These are phyloP conservation scores for Trissolcus basalis DNA, from an alignment of 1,140 invertebrate species.

Conservation along the genomic window DNA sequence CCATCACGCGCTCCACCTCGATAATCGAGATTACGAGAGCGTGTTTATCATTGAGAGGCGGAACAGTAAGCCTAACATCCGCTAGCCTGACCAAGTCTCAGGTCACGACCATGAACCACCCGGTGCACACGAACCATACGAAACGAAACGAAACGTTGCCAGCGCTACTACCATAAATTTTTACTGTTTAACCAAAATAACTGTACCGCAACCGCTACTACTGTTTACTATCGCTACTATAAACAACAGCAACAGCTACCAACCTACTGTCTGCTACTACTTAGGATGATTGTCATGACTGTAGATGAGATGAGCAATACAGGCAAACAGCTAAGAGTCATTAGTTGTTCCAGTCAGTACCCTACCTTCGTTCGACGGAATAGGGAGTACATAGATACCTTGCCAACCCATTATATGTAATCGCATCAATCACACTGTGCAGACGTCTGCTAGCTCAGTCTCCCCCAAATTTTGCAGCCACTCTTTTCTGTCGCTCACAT, in stretches of 20 bases:
- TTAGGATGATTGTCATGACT: conserved; percentile 77
- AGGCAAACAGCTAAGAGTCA: conserved; percentile 75
- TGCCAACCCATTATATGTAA: conserved; percentile 40
- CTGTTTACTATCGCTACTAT: conserved; percentile 66
- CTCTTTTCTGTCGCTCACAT: too few species aligned
- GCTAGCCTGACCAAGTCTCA: conserved; percentile 72
- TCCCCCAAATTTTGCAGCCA: too few species aligned
- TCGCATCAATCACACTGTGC: conserved; percentile 22
- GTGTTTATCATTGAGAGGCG: conserved; percentile 86
- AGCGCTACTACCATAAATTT: conserved; percentile 59
- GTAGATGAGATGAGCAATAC: conserved; percentile 75
- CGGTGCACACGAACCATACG: conserved; percentile 56
- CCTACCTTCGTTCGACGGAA: conserved; percentile 72
- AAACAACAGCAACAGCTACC: conserved; percentile 66
- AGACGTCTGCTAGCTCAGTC: conserved; percentile 3
- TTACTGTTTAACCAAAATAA: conserved; percentile 63
- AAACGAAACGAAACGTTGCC: conserved; percentile 62
- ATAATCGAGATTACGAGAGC: conserved; percentile 84
- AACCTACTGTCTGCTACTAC: conserved; percentile 73
- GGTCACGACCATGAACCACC: conserved; percentile 61
- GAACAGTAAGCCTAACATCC: conserved; percentile 80
- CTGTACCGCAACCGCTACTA: conserved; percentile 65
- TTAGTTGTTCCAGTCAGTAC: conserved; percentile 76
- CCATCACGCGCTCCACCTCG: conserved; percentile 75
- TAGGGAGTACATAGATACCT: conserved; percentile 77